phyloP scores from a whole-genome alignment of 2,113 vertebrate genomes.

The Myotis davidii region DNA sequence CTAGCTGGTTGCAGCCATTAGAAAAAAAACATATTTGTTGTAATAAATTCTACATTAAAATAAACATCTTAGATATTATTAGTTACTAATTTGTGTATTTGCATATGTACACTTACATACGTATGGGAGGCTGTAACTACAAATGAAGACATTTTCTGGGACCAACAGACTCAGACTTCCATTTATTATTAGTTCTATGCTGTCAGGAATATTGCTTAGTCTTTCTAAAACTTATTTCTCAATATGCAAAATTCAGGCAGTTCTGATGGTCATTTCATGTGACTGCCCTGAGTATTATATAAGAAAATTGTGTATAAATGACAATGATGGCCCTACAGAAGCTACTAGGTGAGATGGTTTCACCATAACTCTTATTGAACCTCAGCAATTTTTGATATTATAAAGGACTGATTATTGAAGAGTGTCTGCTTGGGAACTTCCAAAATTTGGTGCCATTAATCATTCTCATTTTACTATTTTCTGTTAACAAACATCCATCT shows the following conservation, averaged over 20 bases:
- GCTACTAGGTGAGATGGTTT: neutral
- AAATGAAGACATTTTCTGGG: neutral
- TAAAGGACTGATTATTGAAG: neutral
- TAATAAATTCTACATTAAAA: neutral
- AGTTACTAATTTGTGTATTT: neutral
- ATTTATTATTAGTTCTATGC: neutral
- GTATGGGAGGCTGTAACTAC: neutral
- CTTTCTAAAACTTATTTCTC: neutral
- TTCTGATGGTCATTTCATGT: neutral
- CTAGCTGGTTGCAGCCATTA: neutral
- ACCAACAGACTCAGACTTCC: neutral
- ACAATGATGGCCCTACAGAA: neutral
- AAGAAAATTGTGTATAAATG: neutral
- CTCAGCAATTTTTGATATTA: neutral
- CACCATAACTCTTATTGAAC: neutral
- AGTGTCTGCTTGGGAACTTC: neutral
- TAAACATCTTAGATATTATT: neutral
- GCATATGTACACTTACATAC: neutral
- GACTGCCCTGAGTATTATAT: neutral
- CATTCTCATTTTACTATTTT: neutral
- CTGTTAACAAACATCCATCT: neutral
- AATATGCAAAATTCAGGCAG: neutral
- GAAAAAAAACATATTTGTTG: neutral
- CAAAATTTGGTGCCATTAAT: neutral
- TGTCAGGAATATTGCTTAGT: neutral